Evolutionary conservation across 2,113 vertebrate species (phyloP), one percentile per base, ranked within the genome.

Genomic region (Hiodon tergisus): DNA sequence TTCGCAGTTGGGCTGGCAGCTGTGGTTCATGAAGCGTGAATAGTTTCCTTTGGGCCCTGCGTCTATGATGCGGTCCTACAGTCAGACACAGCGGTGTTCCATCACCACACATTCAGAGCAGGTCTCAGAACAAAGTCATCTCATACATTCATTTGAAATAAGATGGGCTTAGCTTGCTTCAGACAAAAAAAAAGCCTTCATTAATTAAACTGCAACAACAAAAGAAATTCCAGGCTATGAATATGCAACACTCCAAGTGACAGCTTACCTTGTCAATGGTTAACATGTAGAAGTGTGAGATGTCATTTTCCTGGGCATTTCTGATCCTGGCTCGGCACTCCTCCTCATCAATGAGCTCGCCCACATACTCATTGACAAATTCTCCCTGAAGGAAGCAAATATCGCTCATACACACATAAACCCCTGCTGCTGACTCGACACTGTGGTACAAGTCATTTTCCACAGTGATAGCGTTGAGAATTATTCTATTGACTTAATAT

Each of bases 11-110:
- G 97, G 97, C 85, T 99, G 95, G 81, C 97, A 99, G 93, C 97
- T 99, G 90, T 99, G 97, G 80, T 99, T 99, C 97, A 99, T 99
- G 81, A 99, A 99, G 65, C 97, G 92, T 0, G 96, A 99, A 74
- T 95, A 97, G 89, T 99, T 99, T 46, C 97, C 97, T 86, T 99
- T 99, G 47, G 96, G 96, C 3, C 96, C 97, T 0, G 97, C 97
- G 2, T 99, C 97, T 2, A 99, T 99, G 72, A 99, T 98, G 0
- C 97, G 94, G 81, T 99, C 96, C 97, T 98, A 79, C 47, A 52
- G 55, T 67, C 17, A 57, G 47, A 73, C 47, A 60, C 52, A 71
- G n/a, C 14, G 46, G 48, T 31, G 9, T 13, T 17, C 2, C 6
- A 9, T 3, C 7, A 72, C 6, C 6, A 5, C 0, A 17, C 60